Evolutionary conservation across 2,113 vertebrate genomes (phyloP).

Genomic region (Colistium nudipinnis): DNA sequence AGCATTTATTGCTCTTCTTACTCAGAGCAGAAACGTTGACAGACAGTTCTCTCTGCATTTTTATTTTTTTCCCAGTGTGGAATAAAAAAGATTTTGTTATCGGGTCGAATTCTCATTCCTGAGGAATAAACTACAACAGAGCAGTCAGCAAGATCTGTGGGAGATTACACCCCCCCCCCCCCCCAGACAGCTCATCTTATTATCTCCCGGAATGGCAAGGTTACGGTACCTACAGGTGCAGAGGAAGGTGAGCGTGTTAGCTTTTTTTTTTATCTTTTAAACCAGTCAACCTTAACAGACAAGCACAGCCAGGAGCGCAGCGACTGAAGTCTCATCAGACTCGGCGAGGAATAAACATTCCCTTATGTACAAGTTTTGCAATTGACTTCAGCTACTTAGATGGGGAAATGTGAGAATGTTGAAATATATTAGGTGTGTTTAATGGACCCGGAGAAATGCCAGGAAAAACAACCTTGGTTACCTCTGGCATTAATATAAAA

Average conservation of each 20-base stretch:
- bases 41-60: slow-evolving; percentile 65
- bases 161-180: slow-evolving; percentile 37
- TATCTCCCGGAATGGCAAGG: slow-evolving; percentile 71
- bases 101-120: slow-evolving; percentile 61
- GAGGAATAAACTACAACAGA: slow-evolving; percentile 61
- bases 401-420: slow-evolving; percentile 50
- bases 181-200: slow-evolving; percentile 69
- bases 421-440: slow-evolving; percentile 72
- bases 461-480: slow-evolving; percentile 75
- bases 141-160: slow-evolving; percentile 52
- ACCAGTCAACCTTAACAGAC: slow-evolving; percentile 58
- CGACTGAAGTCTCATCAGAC: slow-evolving; percentile 63
- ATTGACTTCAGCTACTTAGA: slow-evolving; percentile 56
- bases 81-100: slow-evolving; percentile 70
- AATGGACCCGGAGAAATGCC: slow-evolving; percentile 71
- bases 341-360: slow-evolving; percentile 66
- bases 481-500: slow-evolving; percentile 80
- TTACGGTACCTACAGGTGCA: slow-evolving; percentile 75
- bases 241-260: slow-evolving; percentile 66
- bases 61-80: slow-evolving; percentile 39
- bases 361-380: slow-evolving; percentile 59
- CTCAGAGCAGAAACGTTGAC: slow-evolving; percentile 47
- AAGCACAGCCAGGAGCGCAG: slow-evolving; percentile 51
- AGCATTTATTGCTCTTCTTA: slow-evolving; percentile 32
- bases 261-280: slow-evolving; percentile 69